Base-by-base conservation (phyloP, 2,113 vertebrate species). In the Gymnarchus niloticus region DNA sequence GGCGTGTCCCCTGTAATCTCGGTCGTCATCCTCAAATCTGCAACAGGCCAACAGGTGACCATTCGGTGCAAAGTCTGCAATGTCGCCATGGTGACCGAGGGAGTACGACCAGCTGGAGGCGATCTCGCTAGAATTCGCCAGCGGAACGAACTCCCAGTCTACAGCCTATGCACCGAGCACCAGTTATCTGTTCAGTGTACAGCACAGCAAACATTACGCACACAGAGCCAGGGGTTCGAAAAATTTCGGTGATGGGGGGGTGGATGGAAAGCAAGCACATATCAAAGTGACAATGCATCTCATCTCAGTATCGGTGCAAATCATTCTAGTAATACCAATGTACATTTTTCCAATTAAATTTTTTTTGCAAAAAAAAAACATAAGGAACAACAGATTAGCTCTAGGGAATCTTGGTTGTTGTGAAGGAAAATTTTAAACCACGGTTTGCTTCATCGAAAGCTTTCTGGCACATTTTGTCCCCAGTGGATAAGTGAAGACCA, bases 51-150 rank as follows among this genome's bases (percentile, higher is more conserved):
- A 49, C 56, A 33, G 44, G 33, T 23, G 14, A 69, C n/a, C 23
- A 14, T 12, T 6, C 23, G 90, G 89, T 41, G 88, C 88, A 87
- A 87, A 91, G 91, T 92, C 92, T 92, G 89, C 87, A 87, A 93
- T 90, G 88, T 85, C 89, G 85, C 89, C 86, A 88, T 89, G 87
- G 90, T 51, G n/a, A n/a, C n/a, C n/a, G n/a, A n/a, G n/a, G n/a
- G n/a, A n/a, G 89, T 65, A 90, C 87, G 89, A 87, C 86, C 49
- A 56, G 25, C 49, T 91, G 89, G 88, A 89, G 90, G 88, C 89
- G 89, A 61, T 90, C 89, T 93, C 88, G 89, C 92, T 91, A 89
- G 89, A 90, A n/a, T n/a, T 33, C 49, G 6, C 6, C 1, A 52
- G 46, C 2, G 8, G 33, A 17, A 25, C 1, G n/a, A 48, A 48